phyloP scores from a whole-genome alignment of 2,888 invertebrate genomes.

The Ommatoiulus sabulosus region DNA sequence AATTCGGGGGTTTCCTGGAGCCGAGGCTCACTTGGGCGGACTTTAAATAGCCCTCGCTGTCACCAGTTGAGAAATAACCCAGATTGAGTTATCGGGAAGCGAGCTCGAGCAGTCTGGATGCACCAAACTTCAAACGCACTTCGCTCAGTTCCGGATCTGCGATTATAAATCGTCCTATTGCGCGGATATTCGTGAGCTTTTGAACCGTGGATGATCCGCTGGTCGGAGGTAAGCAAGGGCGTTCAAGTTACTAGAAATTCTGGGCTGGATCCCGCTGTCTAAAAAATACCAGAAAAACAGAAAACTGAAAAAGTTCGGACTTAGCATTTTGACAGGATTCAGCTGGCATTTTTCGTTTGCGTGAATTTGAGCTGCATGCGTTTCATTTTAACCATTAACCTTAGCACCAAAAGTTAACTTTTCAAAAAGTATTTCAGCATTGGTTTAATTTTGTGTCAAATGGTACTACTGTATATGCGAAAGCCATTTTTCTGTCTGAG shows the following conservation, averaged over 20 bases:
- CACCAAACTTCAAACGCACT: neutral
- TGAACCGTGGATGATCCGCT: neutral
- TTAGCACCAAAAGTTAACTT: too few species aligned
- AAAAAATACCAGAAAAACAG: neutral
- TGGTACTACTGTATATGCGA: too few species aligned
- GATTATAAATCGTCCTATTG: neutral
- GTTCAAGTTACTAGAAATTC: neutral
- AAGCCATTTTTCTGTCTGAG: too few species aligned
- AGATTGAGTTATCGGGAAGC: conserved; percentile 26
- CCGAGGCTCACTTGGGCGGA: neutral
- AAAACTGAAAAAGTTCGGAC: neutral
- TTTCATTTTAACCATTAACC: neutral
- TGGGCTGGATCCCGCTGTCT: neutral
- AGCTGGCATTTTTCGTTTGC: neutral
- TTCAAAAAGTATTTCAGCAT: too few species aligned
- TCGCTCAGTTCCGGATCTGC: neutral
- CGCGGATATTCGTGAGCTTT: neutral
- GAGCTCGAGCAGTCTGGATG: neutral
- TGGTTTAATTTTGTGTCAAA: too few species aligned
- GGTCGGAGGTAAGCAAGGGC: neutral
- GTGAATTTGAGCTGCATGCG: neutral
- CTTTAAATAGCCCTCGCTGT: conserved; percentile 37
- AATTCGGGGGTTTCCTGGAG: conserved; percentile 38
- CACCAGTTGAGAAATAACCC: conserved; percentile 40
- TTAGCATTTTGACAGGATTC: neutral